Conservation (phyloP, 2,888 invertebrate genomes). For the Perdita meconis region DNA sequence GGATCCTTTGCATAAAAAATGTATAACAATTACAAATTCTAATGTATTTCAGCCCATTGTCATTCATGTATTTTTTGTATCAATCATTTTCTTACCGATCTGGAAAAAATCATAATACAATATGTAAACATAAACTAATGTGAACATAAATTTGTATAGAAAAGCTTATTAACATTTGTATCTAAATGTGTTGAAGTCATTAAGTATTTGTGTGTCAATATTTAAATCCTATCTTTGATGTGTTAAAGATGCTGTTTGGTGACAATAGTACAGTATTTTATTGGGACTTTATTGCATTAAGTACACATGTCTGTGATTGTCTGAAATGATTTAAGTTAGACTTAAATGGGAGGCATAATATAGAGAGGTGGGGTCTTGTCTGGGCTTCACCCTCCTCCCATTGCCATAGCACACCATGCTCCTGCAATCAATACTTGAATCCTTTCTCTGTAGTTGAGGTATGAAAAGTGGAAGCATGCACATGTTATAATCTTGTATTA, state of each 20-base stretch:
- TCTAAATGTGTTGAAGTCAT: conserved; percentile 14
- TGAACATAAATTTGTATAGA: not conserved
- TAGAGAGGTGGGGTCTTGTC: conserved; percentile 79
- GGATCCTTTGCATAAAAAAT: conserved; percentile 17
- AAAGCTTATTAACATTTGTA: conserved; percentile 17
- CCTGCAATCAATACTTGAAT: conserved; percentile 83
- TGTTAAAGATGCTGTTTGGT: conserved; percentile 11
- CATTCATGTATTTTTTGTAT: conserved; percentile 69
- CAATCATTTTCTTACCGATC: conserved; percentile 66
- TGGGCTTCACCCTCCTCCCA: conserved; percentile 80
- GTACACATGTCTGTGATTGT: conserved; percentile 47
- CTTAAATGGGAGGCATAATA: conserved; percentile 73
- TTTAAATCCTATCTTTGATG: conserved; percentile 22
- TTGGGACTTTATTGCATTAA: conserved; percentile 28
- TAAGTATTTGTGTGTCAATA: conserved; percentile 14
- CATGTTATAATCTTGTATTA: conserved; percentile 57
- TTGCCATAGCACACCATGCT: conserved; percentile 78
- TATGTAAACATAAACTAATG: conserved; percentile 3
- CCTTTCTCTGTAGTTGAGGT: conserved; percentile 77
- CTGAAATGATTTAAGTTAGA: conserved; percentile 63
- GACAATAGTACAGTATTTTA: conserved; percentile 39
- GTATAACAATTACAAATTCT: conserved; percentile 27
- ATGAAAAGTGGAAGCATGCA: conserved; percentile 70
- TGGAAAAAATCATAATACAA: conserved; percentile 42
- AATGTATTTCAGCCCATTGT: conserved; percentile 80